These are phyloP conservation scores for Entomyzon cyanotis DNA, from an alignment of 2,113 vertebrate species.

Conservation along the genomic window DNA sequence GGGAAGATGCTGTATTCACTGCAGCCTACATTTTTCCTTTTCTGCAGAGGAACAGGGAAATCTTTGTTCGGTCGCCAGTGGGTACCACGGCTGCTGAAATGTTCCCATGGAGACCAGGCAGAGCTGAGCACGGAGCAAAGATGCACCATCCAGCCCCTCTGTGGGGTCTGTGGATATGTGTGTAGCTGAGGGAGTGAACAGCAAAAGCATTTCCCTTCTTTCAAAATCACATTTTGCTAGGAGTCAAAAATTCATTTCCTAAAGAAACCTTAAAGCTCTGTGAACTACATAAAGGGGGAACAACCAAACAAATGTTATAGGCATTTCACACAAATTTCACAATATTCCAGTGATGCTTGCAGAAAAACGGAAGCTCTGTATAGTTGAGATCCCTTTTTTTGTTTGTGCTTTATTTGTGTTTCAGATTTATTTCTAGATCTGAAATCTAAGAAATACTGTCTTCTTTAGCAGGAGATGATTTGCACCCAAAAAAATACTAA, in stretches of 20 bases:
- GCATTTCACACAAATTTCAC: not conserved
- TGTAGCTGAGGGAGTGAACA: not conserved
- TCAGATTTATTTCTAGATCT: not conserved
- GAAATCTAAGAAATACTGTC: not conserved
- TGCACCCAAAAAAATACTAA: not conserved
- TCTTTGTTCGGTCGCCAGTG: not conserved
- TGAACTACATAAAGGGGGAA: not conserved
- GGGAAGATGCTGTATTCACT: not conserved
- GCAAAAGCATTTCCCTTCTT: not conserved
- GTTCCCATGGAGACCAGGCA: constrained; percentile 69
- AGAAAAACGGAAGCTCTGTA: not conserved
- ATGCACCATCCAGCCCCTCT: not conserved
- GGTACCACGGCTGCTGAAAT: not conserved
- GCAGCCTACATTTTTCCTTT: not conserved
- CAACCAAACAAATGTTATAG: not conserved
- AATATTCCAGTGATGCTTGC: not conserved
- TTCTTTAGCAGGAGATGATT: not conserved
- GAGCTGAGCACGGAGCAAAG: not conserved
- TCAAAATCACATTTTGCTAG: not conserved
- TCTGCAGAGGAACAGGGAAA: not conserved
- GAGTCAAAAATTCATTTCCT: not conserved
- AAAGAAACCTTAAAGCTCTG: not conserved
- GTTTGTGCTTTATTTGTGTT: not conserved
- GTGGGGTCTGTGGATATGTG: not conserved
- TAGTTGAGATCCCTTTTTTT: not conserved